Evolutionary conservation across 2,797 vertebrate species (phyloP), one percentile per base, ranked within the genome.

Genomic region (Chelon auratus): DNA sequence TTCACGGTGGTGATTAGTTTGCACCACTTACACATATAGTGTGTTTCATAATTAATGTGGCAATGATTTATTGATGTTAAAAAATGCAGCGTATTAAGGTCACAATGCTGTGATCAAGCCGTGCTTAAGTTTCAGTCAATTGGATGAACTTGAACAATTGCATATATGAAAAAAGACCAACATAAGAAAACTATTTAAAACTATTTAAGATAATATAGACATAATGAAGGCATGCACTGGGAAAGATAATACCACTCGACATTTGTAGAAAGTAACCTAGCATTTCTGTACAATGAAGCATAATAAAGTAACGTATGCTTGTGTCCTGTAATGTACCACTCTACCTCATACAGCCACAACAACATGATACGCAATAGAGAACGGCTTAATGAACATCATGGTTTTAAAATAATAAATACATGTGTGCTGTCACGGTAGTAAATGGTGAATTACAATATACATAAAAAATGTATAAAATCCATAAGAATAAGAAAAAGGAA

Each of bases 21-120:
- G 50, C 52, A 58, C 43, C 24, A 33, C 13, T 61, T 64, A 58
- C 33, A 17, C 56, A 47, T 53, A 63, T 13, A 50, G 54, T 14
- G 13, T 10, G 36, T 66, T 83, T 40, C 33, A 84, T 81, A 61
- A 68, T 81, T 72, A 14, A 85, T 63, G 62, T 22, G 14, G 7
- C n/a, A 5, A 60, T 84, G 20, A 57, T 68, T 83, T 78, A 80
- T 83, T 80, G 1, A 83, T 80, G 64, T 14, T 7, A 12, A 13
- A 58, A 70, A 68, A 79, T 50, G 59, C 52, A 45, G 51, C 48
- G 68, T 33, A 45, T 65, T 59, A 76, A 78, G 33, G 3, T 55
- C 5, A 52, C 8, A 13, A 51, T 18, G 45, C 9, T 60, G 13
- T 62, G 20, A 61, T 39, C 20, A 59, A 65, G 64, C 36, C 67